Conservation (phyloP, 2,113 vertebrate genomes). For the Corythaixoides concolor region DNA sequence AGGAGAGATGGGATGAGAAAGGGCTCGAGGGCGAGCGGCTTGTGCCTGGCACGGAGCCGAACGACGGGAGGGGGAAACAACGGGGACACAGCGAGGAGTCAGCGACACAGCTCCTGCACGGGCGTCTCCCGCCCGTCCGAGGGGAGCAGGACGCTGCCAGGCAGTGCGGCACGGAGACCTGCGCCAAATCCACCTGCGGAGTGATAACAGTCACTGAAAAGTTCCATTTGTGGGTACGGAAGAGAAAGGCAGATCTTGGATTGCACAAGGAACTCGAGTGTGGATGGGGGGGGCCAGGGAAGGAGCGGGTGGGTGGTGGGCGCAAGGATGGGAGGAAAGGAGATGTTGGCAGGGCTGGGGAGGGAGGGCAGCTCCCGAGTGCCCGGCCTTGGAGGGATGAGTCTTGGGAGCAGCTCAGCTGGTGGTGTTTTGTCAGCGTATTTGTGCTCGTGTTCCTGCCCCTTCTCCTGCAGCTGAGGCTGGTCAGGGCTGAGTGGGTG, state of each 20-base stretch:
- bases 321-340: background rate
- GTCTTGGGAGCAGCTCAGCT: background rate
- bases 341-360: background rate
- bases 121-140: accelerated
- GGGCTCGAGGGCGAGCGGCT: background rate
- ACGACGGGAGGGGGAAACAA: background rate
- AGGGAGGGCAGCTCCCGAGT: too few relatives aligned
- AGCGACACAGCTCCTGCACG: too few relatives aligned
- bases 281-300: background rate
- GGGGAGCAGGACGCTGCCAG: background rate
- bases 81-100: background rate
- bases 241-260: background rate
- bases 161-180: background rate
- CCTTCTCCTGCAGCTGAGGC: background rate
- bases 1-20: background rate
- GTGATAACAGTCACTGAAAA: background rate
- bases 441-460: background rate
- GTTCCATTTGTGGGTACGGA: background rate
- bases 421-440: accelerated
- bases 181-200: background rate
- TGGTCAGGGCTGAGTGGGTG: background rate
- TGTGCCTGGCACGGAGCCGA: background rate
- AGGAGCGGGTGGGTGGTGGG: background rate
- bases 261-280: too few relatives aligned
- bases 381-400: background rate